These are phyloP conservation scores for Cavia porcellus DNA, from an alignment of 2,113 vertebrate genomes.

Conservation along the genomic window DNA sequence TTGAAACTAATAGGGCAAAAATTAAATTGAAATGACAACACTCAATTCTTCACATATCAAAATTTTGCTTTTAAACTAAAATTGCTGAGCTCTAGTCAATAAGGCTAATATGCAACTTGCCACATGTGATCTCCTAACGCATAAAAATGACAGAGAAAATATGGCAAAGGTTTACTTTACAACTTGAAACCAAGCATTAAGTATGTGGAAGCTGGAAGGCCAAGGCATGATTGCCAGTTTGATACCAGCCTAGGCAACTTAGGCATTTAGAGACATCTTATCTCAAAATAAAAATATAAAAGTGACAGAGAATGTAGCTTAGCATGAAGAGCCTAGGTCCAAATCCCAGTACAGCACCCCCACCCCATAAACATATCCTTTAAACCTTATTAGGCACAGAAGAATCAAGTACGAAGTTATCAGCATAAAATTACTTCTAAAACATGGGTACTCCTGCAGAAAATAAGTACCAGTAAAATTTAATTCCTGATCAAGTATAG, in stretches of 20 bases:
- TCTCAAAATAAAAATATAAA: neutral
- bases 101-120: neutral
- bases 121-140: neutral
- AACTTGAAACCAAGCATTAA: slow-evolving; percentile 11
- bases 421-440: neutral
- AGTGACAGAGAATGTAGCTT: neutral
- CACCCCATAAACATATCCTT: neutral
- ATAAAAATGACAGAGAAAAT: neutral
- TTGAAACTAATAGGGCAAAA: slow-evolving; percentile 1
- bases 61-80: slow-evolving; percentile 61
- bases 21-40: slow-evolving; percentile 53
- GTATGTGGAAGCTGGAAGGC: neutral
- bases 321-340: neutral
- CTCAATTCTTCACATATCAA: neutral
- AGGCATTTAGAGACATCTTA: neutral
- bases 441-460: neutral
- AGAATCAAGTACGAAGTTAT: neutral
- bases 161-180: neutral
- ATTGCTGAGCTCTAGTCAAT: slow-evolving; percentile 18
- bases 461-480: neutral
- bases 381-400: neutral
- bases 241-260: neutral
- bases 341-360: neutral
- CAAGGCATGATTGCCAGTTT: neutral
- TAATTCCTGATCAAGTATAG: neutral